Evolutionary conservation across 2,888 invertebrate species (phyloP), one percentile per base, ranked within the genome.

Genomic region (Habroteleia sp.): DNA sequence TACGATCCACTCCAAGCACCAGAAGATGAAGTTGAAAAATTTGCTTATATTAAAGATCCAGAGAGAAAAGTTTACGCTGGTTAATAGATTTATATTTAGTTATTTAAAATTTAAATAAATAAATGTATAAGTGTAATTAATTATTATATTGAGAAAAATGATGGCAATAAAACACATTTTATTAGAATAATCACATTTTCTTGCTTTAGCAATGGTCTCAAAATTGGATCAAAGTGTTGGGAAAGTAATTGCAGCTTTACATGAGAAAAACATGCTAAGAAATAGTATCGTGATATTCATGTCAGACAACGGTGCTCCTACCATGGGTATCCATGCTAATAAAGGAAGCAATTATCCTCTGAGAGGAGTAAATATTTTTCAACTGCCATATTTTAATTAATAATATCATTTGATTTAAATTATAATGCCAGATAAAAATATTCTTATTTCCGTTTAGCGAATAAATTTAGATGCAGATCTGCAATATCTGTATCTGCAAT

Each of bases 271-370:
- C 1, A 93, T 96, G 89, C 89, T 97, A 76, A 90, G 95, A 35
- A 94, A 97, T 84, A 94, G 96, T 0, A 92, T 98, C 39, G 91
- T 98, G 52, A 88, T 96, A 0, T 98, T 97, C 85, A 92, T 94
- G 79, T 94, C 96, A 6, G 98, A 97, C 85, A 97, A 97, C 85
- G 96, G 97, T 0, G 95, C 93, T 0, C 95, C 95, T 44, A 93
- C 95, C 0, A 89, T 91, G 60, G 96, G 95, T 0, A 81, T 91
- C 44, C 92, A 93, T 82, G 85, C 90, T 46, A 97, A 96, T 88
- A 91, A 92, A 44, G 95, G 93, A 5, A 94, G 94, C 10, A 95
- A 95, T 88, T 94, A 92, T 90, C 95, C 95, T n/a, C 86, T 95
- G 6, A 90, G 94, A 86, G 95, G 95, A 10, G 94, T 94, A 89